These are phyloP conservation scores for Patella vulgata DNA, from an alignment of 1,140 invertebrate species.

Conservation along the genomic window DNA sequence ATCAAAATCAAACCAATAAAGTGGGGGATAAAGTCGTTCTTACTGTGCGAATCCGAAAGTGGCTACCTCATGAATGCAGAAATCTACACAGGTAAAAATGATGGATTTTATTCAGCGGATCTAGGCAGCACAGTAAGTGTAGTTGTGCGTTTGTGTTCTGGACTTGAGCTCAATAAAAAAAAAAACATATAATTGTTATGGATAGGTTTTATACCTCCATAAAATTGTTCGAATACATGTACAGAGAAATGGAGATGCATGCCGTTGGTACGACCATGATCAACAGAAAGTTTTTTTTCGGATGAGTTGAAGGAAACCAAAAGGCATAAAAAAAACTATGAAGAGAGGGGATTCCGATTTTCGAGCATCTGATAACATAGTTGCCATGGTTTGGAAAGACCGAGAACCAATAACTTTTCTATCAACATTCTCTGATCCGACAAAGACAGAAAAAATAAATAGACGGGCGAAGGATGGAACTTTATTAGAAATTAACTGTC, in stretches of 20 bases:
- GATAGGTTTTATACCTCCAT: constrained; percentile 67
- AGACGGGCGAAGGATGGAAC: constrained; percentile 32
- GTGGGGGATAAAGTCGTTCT: constrained; percentile 42
- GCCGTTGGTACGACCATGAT: constrained; percentile 18
- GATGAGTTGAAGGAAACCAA: too few species aligned
- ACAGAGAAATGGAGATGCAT: constrained; percentile 51
- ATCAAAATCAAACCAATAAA: constrained; percentile 41
- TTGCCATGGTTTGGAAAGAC: constrained; percentile 30
- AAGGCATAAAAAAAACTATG: too few species aligned
- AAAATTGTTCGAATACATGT: constrained; percentile 53
- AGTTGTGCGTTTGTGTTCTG: too few species aligned
- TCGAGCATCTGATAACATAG: constrained; percentile 4
- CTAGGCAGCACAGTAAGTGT: too few species aligned
- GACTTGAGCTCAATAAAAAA: constrained; percentile 57
- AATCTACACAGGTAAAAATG: constrained; percentile 29
- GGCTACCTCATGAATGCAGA: constrained; percentile 32
- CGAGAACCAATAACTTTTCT: constrained; percentile 24
- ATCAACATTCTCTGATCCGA: constrained; percentile 13
- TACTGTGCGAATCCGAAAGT: constrained; percentile 29
- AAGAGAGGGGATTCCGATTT: not conserved
- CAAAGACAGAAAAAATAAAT: not conserved
- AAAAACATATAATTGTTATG: constrained; percentile 61
- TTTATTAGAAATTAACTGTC: constrained; percentile 7
- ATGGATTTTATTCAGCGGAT: too few species aligned
- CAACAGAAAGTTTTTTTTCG: too few species aligned